A percentile compares a stretch with the other conserved stretches of the same genome.
Evolutionary conservation across 2,888 invertebrate genomes (phyloP).

Genomic region (Cosmopolites sordidus): DNA sequence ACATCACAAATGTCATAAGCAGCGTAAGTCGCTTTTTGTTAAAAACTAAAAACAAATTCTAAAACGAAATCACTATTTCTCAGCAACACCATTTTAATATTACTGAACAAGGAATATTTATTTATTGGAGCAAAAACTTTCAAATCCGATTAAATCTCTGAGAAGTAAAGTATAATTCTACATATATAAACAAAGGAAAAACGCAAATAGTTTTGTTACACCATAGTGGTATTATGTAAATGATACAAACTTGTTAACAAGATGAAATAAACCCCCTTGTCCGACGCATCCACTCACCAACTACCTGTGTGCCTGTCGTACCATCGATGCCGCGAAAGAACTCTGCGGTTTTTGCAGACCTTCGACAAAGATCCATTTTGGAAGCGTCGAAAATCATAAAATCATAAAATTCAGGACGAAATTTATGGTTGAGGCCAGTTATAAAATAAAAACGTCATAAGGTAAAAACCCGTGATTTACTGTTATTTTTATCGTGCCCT

Average conservation of each 20-base stretch:
- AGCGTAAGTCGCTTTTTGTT: too few species aligned
- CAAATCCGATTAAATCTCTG: too few species aligned
- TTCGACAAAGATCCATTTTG: slow-evolving; percentile 9
- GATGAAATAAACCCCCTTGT: background rate
- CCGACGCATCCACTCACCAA: background rate
- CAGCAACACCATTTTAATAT: too few species aligned
- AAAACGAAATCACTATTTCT: too few species aligned
- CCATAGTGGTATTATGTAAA: background rate
- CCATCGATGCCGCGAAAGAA: background rate
- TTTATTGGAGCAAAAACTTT: too few species aligned
- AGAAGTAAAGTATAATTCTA: too few species aligned
- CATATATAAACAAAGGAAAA: too few species aligned
- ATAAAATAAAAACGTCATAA: slow-evolving; percentile 21
- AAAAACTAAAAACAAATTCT: too few species aligned
- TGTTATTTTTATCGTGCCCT: slow-evolving; percentile 17
- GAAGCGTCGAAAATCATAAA: slow-evolving; percentile 22
- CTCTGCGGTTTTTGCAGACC: background rate
- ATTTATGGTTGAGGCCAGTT: slow-evolving; percentile 19
- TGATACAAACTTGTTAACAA: background rate
- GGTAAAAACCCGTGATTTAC: slow-evolving; percentile 22
- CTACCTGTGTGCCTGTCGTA: background rate
- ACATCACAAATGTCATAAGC: too few species aligned
- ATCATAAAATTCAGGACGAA: slow-evolving; percentile 22
- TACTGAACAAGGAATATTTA: too few species aligned
- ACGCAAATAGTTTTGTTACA: too few species aligned